Percentiles rank a stretch among this genome's conserved stretches.
Conservation (phyloP, 2,797 vertebrate species). For the Chrosomus eos region DNA sequence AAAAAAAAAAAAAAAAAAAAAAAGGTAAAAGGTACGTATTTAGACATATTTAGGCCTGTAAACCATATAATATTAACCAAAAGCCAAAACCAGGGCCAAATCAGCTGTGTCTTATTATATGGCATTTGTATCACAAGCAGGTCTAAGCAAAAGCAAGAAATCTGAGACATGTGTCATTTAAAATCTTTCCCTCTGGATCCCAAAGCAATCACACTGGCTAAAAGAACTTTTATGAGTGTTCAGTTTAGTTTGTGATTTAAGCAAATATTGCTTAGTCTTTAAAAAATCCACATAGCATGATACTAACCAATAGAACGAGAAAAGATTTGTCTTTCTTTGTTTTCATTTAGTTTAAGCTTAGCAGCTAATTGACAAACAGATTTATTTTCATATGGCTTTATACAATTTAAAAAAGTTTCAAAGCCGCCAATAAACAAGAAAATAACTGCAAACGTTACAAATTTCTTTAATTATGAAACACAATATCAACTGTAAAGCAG, state of each 20-base stretch:
- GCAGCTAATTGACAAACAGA: background rate
- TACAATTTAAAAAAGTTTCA: background rate
- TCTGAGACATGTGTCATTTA: too few species aligned
- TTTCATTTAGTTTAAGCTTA: background rate
- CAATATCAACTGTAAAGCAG: background rate
- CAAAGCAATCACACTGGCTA: too few species aligned
- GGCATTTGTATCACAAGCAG: too few species aligned
- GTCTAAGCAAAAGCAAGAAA: too few species aligned
- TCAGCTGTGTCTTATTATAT: too few species aligned
- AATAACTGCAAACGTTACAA: background rate
- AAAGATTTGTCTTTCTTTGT: background rate
- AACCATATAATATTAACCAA: background rate
- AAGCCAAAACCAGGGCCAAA: too few species aligned
- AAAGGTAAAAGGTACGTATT: too few species aligned
- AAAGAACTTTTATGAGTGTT: too few species aligned
- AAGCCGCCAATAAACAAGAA: background rate
- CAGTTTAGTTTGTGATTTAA: too few species aligned
- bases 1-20: too few species aligned
- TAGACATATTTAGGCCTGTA: background rate
- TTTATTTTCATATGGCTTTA: background rate
- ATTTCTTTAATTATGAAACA: background rate
- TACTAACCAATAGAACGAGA: background rate
- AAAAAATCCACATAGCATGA: background rate
- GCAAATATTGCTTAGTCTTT: too few species aligned
- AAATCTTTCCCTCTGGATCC: too few species aligned